Evolutionary conservation across 2,797 vertebrate genomes (phyloP).

Genomic region (Gorsachius magnificus): DNA sequence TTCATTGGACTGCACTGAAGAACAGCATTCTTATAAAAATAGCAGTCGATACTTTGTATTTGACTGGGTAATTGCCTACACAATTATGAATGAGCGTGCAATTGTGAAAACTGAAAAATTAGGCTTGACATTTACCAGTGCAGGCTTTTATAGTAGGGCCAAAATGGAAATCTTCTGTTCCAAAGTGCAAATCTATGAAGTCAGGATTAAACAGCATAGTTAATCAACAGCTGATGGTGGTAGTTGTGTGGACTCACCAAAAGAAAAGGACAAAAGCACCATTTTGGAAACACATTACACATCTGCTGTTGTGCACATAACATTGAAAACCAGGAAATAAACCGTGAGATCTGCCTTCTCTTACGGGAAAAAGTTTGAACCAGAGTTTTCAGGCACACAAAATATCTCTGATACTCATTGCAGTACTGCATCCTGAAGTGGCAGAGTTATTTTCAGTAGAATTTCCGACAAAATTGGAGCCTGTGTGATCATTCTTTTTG

Average conservation of each 20-base stretch:
- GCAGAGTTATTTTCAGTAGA: background rate
- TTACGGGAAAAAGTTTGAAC: background rate
- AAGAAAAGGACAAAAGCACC: background rate
- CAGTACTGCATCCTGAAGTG: background rate
- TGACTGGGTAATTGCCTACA: background rate
- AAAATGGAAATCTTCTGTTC: background rate
- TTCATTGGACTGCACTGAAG: background rate
- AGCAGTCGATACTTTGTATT: background rate
- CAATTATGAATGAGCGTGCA: background rate
- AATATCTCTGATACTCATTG: background rate
- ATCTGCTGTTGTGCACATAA: background rate
- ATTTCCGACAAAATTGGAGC: background rate
- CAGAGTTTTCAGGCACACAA: background rate
- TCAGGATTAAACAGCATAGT: background rate
- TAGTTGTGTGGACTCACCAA: background rate
- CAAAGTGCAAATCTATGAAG: background rate
- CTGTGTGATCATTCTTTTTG: background rate
- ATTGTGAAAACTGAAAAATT: background rate
- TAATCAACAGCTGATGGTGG: background rate
- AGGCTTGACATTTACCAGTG: background rate
- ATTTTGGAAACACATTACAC: background rate
- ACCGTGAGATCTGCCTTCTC: background rate
- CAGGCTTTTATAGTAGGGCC: background rate
- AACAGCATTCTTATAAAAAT: background rate
- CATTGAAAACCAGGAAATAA: background rate